phyloP scores from a whole-genome alignment of 2,888 invertebrate genomes.

The Atrina japonica region DNA sequence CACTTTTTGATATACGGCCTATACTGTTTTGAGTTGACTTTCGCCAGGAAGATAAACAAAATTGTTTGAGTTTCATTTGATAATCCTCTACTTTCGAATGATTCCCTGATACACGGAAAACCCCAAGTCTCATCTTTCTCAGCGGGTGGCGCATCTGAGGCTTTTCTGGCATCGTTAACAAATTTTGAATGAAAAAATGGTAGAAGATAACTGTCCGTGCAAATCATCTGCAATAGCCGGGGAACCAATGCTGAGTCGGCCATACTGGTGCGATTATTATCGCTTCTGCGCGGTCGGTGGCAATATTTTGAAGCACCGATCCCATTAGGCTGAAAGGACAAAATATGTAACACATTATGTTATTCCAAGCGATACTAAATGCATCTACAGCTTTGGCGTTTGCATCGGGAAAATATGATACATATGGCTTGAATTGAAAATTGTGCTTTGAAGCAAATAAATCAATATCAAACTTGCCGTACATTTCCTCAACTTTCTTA shows the following conservation, averaged over 20 bases:
- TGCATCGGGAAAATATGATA: conserved; percentile 35
- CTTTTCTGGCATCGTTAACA: too few relatives aligned
- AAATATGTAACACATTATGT: conserved; percentile 30
- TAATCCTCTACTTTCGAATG: conserved; percentile 33
- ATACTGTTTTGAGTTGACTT: conserved; percentile 44
- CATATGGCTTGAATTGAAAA: conserved; percentile 20
- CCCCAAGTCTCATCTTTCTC: too few relatives aligned
- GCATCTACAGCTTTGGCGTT: conserved; percentile 32
- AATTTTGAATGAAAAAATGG: too few relatives aligned
- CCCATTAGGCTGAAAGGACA: conserved; percentile 39
- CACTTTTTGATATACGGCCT: conserved; percentile 43
- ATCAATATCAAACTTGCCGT: conserved; percentile 29
- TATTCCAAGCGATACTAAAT: conserved; percentile 33
- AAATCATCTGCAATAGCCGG: too few relatives aligned
- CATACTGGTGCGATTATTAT: conserved; percentile 41
- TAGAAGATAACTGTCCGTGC: too few relatives aligned
- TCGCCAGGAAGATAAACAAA: conserved; percentile 47
- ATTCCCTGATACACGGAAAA: conserved; percentile 45
- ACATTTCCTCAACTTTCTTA: conserved; percentile 13
- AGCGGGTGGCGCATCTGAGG: too few relatives aligned
- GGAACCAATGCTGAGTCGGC: conserved; percentile 37
- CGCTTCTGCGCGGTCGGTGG: conserved; percentile 31
- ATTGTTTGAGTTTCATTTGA: conserved; percentile 38
- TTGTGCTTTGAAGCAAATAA: conserved; percentile 41
- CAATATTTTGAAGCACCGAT: conserved; percentile 21